phyloP scores from a whole-genome alignment of 2,113 vertebrate species.

The Ptychochromis oligacanthus region DNA sequence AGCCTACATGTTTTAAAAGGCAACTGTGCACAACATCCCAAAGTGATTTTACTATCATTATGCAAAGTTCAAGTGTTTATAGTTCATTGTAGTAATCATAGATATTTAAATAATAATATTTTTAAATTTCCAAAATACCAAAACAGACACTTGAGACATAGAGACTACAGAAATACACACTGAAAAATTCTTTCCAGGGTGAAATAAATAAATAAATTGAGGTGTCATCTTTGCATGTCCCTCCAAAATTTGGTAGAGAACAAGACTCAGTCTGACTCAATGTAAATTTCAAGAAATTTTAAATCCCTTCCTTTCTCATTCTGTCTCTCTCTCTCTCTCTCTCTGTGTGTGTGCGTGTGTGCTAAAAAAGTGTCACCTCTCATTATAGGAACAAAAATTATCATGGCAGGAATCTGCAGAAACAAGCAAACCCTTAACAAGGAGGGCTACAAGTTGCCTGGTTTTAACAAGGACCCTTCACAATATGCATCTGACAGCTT shows the following conservation, averaged over 20 bases:
- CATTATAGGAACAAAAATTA: conserved; percentile 34
- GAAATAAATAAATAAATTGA: too few species aligned
- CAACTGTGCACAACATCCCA: too few species aligned
- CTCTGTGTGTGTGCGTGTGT: neutral
- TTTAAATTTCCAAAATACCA: too few species aligned
- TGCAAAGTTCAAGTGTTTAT: too few species aligned
- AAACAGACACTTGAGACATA: too few species aligned
- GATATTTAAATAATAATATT: neutral
- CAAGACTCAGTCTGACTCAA: neutral
- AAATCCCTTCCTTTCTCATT: neutral
- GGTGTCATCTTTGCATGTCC: neutral
- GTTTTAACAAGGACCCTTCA: conserved; percentile 60
- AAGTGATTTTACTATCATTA: too few species aligned
- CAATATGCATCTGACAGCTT: conserved; percentile 38
- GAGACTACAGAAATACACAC: too few species aligned
- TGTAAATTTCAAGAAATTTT: conserved; percentile 6
- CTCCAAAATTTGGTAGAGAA: neutral
- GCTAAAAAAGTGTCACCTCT: conserved; percentile 19
- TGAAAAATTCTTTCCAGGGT: too few species aligned
- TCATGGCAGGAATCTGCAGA: conserved; percentile 53
- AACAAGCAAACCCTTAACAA: conserved; percentile 50
- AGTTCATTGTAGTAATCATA: too few species aligned
- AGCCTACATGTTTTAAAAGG: too few species aligned
- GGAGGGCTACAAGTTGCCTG: conserved; percentile 44
- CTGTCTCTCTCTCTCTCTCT: neutral